These are phyloP conservation scores for Drosophila dunni DNA, from an alignment of 1,140 invertebrate genomes.

Conservation along the genomic window DNA sequence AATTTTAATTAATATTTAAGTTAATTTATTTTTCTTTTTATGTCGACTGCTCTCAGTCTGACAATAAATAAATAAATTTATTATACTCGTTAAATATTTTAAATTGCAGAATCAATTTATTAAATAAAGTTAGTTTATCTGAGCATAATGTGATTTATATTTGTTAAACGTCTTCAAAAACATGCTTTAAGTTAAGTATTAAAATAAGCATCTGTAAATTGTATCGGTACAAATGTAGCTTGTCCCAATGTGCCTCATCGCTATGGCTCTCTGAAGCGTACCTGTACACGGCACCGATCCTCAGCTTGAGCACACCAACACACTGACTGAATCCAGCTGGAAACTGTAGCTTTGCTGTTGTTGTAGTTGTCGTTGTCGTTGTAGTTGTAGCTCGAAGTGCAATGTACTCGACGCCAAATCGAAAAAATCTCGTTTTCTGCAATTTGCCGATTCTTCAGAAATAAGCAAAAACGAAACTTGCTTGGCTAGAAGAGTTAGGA, in stretches of 20 bases:
- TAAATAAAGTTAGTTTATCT: too few species aligned
- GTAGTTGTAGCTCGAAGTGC: slow-evolving; percentile 65
- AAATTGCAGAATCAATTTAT: too few species aligned
- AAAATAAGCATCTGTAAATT: not conserved
- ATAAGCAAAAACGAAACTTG: slow-evolving; percentile 75
- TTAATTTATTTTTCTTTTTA: too few species aligned
- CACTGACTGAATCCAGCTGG: slow-evolving; percentile 44
- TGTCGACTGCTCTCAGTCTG: too few species aligned
- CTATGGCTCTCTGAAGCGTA: slow-evolving; percentile 44
- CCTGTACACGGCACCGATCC: slow-evolving; percentile 62
- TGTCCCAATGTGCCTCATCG: slow-evolving; percentile 23
- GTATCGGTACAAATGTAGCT: not conserved
- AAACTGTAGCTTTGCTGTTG: slow-evolving; percentile 30
- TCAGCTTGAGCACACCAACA: slow-evolving; percentile 48
- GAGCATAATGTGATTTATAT: too few species aligned
- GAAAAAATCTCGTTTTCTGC: slow-evolving; percentile 77
- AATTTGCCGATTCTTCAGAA: slow-evolving; percentile 80
- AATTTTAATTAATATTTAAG: too few species aligned
- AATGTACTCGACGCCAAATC: slow-evolving; percentile 69
- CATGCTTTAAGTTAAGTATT: not conserved
- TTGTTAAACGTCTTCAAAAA: not conserved
- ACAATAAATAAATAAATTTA: too few species aligned
- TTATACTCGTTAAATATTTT: too few species aligned
- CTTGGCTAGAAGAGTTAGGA: slow-evolving; percentile 52
- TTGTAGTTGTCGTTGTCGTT: slow-evolving; percentile 7